These are phyloP conservation scores for Lasiommata megera DNA, from an alignment of 2,888 invertebrate genomes.

Conservation along the genomic window DNA sequence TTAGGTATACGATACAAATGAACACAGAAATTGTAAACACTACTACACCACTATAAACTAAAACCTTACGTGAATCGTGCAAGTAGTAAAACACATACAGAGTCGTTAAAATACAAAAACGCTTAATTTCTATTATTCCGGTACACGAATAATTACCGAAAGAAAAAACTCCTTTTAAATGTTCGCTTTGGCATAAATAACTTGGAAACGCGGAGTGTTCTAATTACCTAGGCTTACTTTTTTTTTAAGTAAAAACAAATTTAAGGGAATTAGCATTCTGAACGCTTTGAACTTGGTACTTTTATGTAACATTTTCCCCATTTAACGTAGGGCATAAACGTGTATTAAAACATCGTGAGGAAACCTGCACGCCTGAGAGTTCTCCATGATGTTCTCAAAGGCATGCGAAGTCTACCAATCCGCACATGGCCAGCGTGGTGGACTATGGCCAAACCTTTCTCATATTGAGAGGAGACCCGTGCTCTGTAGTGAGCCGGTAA, in stretches of 20 bases:
- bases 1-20: too few species aligned
- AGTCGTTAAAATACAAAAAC: constrained; percentile 29
- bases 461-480: too few species aligned
- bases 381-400: too few species aligned
- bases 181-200: constrained; percentile 33
- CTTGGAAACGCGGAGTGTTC: constrained; percentile 24
- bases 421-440: too few species aligned
- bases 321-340: not conserved
- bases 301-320: not conserved
- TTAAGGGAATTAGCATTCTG: constrained; percentile 18
- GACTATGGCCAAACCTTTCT: too few species aligned
- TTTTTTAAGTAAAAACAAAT: constrained; percentile 24
- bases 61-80: not conserved
- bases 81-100: not conserved
- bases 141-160: constrained; percentile 21
- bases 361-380: too few species aligned
- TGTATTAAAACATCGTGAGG: too few species aligned
- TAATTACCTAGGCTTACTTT: constrained; percentile 28
- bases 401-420: too few species aligned
- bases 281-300: not conserved
- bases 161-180: constrained; percentile 26
- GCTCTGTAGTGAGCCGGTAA: too few species aligned
- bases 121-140: constrained; percentile 26
- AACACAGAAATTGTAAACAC: too few species aligned
- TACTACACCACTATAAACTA: too few species aligned